Conservation (phyloP, 2,797 vertebrate genomes). For the Alectoris magna region DNA sequence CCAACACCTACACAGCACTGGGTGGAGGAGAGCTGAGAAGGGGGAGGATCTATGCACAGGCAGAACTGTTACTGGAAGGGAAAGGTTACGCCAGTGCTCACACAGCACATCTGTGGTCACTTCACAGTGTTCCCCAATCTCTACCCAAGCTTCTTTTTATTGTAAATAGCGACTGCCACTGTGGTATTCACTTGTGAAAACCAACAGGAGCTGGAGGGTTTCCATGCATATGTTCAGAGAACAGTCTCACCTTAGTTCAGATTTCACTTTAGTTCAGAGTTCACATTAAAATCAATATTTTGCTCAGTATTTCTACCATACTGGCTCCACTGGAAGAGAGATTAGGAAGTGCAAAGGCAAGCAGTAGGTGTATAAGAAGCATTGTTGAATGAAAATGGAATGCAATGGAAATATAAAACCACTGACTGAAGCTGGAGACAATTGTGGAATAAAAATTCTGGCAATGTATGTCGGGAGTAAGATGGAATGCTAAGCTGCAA, state of each 20-base stretch:
- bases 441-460: not conserved
- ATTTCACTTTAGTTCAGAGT: not conserved
- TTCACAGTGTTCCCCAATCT: not conserved
- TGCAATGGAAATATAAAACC: not conserved
- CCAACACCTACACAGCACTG: rapidly evolving
- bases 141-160: not conserved
- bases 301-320: not conserved
- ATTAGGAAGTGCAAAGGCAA: not conserved
- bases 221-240: rapidly evolving
- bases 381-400: not conserved
- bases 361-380: not conserved
- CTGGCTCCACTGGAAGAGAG: not conserved
- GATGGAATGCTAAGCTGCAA: not conserved
- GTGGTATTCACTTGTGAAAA: not conserved
- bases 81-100: rapidly evolving
- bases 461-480: not conserved
- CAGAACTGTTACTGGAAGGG: not conserved
- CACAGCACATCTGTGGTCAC: not conserved
- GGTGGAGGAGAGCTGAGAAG: not conserved
- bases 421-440: not conserved
- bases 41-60: not conserved
- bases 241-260: not conserved
- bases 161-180: rapidly evolving
- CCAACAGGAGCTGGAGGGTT: not conserved
- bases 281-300: not conserved